These are phyloP conservation scores for Micropterix aruncella DNA, from an alignment of 2,888 invertebrate species.

Conservation along the genomic window DNA sequence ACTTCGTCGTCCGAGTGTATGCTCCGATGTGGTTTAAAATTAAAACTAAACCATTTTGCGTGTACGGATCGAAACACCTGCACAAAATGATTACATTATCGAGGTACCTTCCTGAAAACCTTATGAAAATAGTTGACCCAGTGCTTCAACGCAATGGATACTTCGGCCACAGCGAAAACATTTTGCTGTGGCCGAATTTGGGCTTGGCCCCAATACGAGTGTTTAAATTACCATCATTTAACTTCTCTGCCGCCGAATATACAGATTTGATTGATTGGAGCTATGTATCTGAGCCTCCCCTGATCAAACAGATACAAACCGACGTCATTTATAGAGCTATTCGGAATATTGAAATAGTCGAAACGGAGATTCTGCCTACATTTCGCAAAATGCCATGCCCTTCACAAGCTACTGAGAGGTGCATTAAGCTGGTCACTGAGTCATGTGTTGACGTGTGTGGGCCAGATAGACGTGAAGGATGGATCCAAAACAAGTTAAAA, in stretches of 20 bases:
- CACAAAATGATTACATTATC: not conserved
- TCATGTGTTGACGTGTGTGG: constrained; percentile 2
- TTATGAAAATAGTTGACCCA: constrained; percentile 1
- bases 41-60: constrained; percentile 3
- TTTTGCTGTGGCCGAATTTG: constrained; percentile 1
- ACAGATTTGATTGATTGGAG: constrained; percentile 7
- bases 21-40: constrained; percentile 6
- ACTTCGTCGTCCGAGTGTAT: too few species aligned
- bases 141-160: constrained; percentile 5
- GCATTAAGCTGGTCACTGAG: constrained; percentile 7
- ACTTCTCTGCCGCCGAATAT: constrained; percentile 6
- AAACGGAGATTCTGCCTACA: constrained; percentile 2
- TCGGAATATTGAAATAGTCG: not conserved
- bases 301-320: constrained; percentile 2
- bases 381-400: constrained; percentile 6
- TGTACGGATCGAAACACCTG: constrained; percentile 3
- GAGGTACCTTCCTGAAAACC: not conserved
- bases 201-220: constrained; percentile 1
- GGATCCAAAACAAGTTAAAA: constrained; percentile 3
- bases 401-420: constrained; percentile 7
- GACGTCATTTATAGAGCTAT: constrained; percentile 1
- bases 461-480: constrained; percentile 4
- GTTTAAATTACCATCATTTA: constrained; percentile 4
- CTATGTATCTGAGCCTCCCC: constrained; percentile 5
- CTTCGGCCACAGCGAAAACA: constrained; percentile 3